phyloP scores from a whole-genome alignment of 2,113 vertebrate genomes.

The Pagrus major region DNA sequence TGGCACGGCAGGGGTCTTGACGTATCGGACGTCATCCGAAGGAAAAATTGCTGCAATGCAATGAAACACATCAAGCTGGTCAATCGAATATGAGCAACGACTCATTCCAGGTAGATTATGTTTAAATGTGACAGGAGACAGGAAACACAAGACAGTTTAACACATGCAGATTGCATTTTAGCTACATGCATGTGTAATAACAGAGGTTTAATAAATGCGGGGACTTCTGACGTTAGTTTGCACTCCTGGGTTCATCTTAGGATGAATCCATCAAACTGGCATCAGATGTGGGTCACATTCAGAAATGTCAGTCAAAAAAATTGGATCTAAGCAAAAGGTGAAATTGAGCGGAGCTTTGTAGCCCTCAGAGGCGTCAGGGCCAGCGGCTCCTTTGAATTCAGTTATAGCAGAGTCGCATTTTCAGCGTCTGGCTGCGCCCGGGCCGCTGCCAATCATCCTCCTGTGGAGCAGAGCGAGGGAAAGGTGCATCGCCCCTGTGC shows the following conservation, averaged over 20 bases:
- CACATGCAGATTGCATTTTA: not conserved
- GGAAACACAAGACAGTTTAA: not conserved
- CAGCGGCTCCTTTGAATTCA: conserved; percentile 49
- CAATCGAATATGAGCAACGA: not conserved
- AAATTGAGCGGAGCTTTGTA: conserved; percentile 57
- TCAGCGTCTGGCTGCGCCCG: conserved; percentile 33
- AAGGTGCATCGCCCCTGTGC: conserved; percentile 28
- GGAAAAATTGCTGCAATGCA: not conserved
- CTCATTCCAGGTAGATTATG: not conserved
- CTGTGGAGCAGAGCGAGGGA: conserved; percentile 18
- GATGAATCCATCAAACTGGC: conserved; percentile 35
- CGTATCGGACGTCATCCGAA: not conserved
- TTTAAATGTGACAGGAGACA: not conserved
- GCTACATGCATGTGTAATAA: not conserved
- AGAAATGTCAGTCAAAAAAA: conserved; percentile 53
- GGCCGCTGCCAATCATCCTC: conserved; percentile 67
- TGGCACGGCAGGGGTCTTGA: not conserved
- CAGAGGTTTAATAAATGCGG: not conserved
- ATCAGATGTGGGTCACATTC: conserved; percentile 24
- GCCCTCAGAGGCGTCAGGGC: conserved; percentile 27
- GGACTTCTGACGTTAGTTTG: not conserved
- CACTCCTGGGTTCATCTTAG: not conserved
- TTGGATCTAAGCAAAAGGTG: conserved; percentile 59
- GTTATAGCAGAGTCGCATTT: conserved; percentile 37
- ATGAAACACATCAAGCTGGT: not conserved